Percentiles rank a stretch among this genome's conserved stretches.
Evolutionary conservation across 2,113 vertebrate genomes (phyloP).

Genomic region (Zapornia atra): DNA sequence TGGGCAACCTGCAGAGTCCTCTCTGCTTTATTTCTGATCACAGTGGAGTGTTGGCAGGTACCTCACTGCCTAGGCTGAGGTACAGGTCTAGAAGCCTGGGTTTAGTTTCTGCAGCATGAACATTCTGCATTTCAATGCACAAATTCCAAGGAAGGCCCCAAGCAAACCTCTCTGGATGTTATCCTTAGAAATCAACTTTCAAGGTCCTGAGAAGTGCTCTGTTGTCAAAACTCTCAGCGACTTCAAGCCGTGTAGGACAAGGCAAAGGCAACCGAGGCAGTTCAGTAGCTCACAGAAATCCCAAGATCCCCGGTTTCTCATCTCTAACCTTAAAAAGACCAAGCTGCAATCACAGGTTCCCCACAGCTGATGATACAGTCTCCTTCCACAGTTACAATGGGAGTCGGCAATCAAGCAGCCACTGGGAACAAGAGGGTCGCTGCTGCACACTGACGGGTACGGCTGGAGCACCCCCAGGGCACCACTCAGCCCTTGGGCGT

Average conservation of each 20-base stretch:
- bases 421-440: neutral
- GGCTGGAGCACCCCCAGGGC: neutral
- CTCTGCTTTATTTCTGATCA: neutral
- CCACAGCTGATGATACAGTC: neutral
- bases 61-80: neutral
- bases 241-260: neutral
- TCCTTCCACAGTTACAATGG: slow-evolving; percentile 3
- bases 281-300: neutral
- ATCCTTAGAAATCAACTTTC: slow-evolving; percentile 1
- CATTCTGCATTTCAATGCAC: neutral
- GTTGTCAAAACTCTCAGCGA: neutral
- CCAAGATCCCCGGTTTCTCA: neutral
- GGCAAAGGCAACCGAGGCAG: neutral
- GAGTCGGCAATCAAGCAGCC: neutral
- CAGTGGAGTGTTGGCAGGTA: rapidly evolving
- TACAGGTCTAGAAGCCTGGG: neutral
- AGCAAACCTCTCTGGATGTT: slow-evolving; percentile 17
- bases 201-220: neutral
- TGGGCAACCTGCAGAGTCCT: neutral
- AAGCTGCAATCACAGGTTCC: slow-evolving; percentile 22
- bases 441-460: neutral
- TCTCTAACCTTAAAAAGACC: slow-evolving; percentile 1
- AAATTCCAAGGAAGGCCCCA: neutral
- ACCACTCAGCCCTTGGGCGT: neutral
- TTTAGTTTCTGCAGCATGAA: neutral